phyloP scores from a whole-genome alignment of 1,140 invertebrate genomes.

The Drosophila littoralis region DNA sequence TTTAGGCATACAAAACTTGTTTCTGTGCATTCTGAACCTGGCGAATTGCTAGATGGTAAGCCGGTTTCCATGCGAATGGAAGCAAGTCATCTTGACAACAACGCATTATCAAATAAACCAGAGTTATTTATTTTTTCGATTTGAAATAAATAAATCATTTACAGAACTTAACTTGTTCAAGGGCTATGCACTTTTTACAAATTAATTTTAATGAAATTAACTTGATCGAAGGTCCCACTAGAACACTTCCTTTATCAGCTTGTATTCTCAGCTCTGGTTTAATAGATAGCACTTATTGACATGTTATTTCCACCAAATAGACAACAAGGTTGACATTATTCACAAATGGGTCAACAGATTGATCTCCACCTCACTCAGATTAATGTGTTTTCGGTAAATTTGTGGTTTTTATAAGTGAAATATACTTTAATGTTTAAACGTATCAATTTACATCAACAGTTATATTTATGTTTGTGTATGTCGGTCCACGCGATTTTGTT shows the following conservation, averaged over 20 bases:
- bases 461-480: neutral
- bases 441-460: neutral
- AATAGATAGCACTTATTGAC: too few relatives aligned
- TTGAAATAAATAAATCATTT: too few relatives aligned
- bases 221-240: too few relatives aligned
- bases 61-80: slow-evolving; percentile 35
- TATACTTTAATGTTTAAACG: neutral
- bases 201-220: too few relatives aligned
- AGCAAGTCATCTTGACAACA: neutral
- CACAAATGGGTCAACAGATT: neutral
- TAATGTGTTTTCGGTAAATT: too few relatives aligned
- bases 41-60: slow-evolving; percentile 14
- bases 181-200: too few relatives aligned
- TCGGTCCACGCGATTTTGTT: too few relatives aligned
- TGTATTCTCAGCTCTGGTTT: too few relatives aligned
- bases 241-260: too few relatives aligned
- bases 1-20: slow-evolving; percentile 54
- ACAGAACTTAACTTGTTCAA: too few relatives aligned
- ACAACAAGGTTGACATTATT: neutral
- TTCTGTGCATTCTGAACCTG: slow-evolving; percentile 4
- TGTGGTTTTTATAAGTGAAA: neutral
- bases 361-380: too few relatives aligned
- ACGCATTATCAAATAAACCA: neutral
- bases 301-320: too few relatives aligned
- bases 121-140: neutral